Conservation (phyloP, 2,113 vertebrate genomes). For the Marmota monax region DNA sequence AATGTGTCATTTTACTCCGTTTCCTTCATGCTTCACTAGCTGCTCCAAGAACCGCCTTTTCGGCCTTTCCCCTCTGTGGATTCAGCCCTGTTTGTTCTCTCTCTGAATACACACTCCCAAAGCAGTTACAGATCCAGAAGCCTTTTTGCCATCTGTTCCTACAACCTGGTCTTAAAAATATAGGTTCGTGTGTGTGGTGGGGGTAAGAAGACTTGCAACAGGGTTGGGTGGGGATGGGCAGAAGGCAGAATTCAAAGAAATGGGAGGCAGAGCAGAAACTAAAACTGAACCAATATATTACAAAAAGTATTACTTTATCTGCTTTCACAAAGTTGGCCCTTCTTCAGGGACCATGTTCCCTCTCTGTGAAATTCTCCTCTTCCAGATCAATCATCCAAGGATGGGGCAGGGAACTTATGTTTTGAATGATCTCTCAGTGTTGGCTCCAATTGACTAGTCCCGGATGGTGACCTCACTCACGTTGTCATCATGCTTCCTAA, state of each 20-base stretch:
- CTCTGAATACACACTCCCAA: neutral
- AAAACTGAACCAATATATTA: neutral
- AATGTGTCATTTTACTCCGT: neutral
- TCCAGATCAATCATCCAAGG: neutral
- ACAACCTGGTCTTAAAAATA: neutral
- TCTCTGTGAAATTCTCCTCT: neutral
- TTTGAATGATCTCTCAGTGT: neutral
- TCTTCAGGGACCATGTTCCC: neutral
- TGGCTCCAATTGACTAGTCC: neutral
- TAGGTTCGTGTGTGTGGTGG: neutral
- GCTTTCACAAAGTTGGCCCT: neutral
- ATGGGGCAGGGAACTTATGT: neutral
- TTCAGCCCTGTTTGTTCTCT: neutral
- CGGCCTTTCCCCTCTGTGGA: neutral
- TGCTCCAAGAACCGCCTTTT: neutral
- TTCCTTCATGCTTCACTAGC: neutral
- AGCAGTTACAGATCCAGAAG: neutral
- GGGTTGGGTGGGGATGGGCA: neutral
- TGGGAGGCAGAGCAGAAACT: neutral
- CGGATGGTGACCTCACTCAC: neutral
- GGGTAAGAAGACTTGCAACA: neutral
- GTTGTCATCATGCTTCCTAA: neutral
- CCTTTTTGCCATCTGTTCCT: neutral
- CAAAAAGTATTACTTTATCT: neutral
- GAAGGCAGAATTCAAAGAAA: neutral